A percentile compares a stretch with the other conserved stretches of the same genome.
Evolutionary conservation across 1,140 invertebrate species (phyloP).

Genomic region (Lasaia peninsularis): DNA sequence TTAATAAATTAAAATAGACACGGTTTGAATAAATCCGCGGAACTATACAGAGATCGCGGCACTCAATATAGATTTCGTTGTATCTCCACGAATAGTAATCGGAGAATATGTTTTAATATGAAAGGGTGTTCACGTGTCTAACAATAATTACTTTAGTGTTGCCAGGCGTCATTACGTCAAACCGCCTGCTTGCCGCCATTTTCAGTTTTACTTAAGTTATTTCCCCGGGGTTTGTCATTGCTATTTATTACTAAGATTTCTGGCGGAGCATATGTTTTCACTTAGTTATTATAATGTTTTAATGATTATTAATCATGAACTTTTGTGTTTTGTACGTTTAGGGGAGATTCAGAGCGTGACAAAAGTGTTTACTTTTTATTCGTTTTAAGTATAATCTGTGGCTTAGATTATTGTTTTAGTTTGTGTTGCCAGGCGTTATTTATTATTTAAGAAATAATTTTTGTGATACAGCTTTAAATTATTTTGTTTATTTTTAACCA

Average conservation of each 20-base stretch:
- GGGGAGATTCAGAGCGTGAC: not conserved
- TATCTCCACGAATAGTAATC: constrained; percentile 33
- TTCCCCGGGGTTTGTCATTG: constrained; percentile 58
- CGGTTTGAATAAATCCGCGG: constrained; percentile 10
- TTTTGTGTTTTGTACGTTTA: too few relatives aligned
- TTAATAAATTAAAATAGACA: constrained; percentile 14
- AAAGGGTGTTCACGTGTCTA: constrained; percentile 54
- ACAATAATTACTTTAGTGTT: constrained; percentile 68
- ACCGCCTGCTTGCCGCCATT: constrained; percentile 50
- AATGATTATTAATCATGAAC: constrained; percentile 9
- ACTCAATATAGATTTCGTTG: constrained; percentile 20
- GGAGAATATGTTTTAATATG: constrained; percentile 47
- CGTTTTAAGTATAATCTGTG: not conserved
- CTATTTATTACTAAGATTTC: constrained; percentile 65
- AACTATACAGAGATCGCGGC: not conserved
- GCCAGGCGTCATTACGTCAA: constrained; percentile 54
- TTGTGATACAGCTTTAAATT: too few relatives aligned
- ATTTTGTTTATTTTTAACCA: too few relatives aligned
- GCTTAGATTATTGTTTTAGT: too few relatives aligned
- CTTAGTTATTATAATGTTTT: constrained; percentile 29
- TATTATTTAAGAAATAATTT: too few relatives aligned
- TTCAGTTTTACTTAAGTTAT: constrained; percentile 64
- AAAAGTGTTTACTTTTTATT: not conserved
- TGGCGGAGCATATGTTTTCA: constrained; percentile 31
- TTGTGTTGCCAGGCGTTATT: too few relatives aligned